These are phyloP conservation scores for Crax fasciolata DNA, from an alignment of 2,797 vertebrate species.

Conservation along the genomic window DNA sequence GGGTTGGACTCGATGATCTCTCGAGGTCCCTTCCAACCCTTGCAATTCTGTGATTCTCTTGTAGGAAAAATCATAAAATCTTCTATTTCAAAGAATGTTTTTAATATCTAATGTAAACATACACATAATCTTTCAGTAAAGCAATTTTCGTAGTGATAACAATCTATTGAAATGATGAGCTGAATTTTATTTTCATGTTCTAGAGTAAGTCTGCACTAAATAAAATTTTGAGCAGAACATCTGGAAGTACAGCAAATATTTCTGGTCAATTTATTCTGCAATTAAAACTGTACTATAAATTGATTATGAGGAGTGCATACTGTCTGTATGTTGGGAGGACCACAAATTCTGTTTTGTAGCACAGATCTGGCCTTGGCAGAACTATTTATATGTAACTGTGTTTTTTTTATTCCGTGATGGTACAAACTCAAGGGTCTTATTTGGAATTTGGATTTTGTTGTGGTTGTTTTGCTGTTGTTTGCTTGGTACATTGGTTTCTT, in stretches of 20 bases:
- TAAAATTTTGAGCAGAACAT: background rate
- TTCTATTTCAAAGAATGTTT: background rate
- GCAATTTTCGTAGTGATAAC: background rate
- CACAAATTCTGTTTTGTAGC: background rate
- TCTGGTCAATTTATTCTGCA: background rate
- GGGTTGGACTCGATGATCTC: no score
- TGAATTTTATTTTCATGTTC: background rate
- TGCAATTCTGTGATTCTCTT: no score
- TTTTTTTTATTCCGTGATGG: background rate
- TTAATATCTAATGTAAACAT: background rate
- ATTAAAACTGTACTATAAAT: background rate
- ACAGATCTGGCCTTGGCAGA: background rate
- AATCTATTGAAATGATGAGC: background rate
- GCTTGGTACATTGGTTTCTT: background rate
- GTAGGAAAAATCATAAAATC: background rate
- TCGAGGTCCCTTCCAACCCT: no score
- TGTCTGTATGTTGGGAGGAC: background rate
- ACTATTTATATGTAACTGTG: background rate
- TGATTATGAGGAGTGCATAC: rapidly evolving
- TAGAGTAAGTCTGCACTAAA: background rate
- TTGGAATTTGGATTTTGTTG: background rate
- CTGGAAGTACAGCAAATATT: background rate
- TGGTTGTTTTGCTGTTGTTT: background rate
- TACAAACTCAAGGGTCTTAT: background rate
- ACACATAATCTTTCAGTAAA: background rate